A percentile compares a stretch with the other conserved stretches of the same genome.
Evolutionary conservation across 2,888 invertebrate species (phyloP).

Genomic region (Oxycera nigricornis): DNA sequence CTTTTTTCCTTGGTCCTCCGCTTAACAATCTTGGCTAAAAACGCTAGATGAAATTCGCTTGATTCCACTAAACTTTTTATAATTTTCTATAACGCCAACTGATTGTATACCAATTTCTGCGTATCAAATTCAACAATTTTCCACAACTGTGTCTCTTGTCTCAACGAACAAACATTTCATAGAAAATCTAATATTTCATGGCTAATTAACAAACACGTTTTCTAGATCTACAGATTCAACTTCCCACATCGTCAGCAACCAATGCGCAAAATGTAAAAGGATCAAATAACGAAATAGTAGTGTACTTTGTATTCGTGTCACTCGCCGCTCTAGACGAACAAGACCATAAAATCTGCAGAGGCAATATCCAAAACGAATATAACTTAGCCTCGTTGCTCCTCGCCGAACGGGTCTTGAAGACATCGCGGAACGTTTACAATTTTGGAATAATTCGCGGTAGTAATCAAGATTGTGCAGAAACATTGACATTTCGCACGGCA

Average conservation of each 20-base stretch:
- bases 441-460: slow-evolving; percentile 23
- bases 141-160: neutral
- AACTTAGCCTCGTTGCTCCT: no score
- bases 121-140: no score
- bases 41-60: no score
- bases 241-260: neutral
- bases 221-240: neutral
- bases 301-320: slow-evolving; percentile 30
- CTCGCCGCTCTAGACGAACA: neutral
- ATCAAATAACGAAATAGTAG: slow-evolving; percentile 13
- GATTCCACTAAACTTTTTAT: no score
- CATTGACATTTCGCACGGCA: slow-evolving; percentile 21
- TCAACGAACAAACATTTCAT: neutral
- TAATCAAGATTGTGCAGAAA: slow-evolving; percentile 26
- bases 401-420: neutral
- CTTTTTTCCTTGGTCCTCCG: no score
- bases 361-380: slow-evolving; percentile 25
- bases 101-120: no score
- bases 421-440: slow-evolving; percentile 1
- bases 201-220: slow-evolving; percentile 28
- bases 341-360: slow-evolving; percentile 23
- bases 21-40: no score
- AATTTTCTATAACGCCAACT: no score
- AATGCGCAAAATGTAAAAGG: neutral
- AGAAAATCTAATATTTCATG: slow-evolving; percentile 7